phyloP scores from a whole-genome alignment of 2,888 invertebrate genomes.

The Selenia dentaria region DNA sequence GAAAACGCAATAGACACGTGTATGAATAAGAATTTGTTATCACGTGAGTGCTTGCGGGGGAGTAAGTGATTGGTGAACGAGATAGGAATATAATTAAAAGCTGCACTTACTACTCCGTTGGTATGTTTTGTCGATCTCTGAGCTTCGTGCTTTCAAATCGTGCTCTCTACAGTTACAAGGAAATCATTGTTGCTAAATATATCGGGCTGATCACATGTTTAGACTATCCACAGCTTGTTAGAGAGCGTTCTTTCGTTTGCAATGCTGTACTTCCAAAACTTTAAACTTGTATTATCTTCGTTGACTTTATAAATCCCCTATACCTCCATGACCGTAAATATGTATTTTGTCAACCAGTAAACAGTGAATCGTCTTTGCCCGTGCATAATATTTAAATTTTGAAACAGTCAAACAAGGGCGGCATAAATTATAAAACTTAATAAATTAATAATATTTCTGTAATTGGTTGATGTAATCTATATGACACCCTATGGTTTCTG shows the following conservation, averaged over 20 bases:
- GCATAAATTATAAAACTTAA: too few species aligned
- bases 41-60: conserved; percentile 1
- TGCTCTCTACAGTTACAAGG: conserved; percentile 29
- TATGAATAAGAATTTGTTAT: conserved; percentile 17
- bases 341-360: too few species aligned
- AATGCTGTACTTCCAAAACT: conserved; percentile 12
- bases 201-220: too few species aligned
- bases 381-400: too few species aligned
- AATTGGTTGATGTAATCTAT: too few species aligned
- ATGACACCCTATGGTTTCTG: too few species aligned
- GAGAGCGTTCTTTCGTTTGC: conserved; percentile 5
- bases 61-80: conserved; percentile 5
- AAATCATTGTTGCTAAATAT: background rate
- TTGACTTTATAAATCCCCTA: too few species aligned
- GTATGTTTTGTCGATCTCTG: conserved; percentile 1
- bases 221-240: conserved; percentile 1
- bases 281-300: background rate
- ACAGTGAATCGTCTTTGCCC: too few species aligned
- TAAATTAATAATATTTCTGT: too few species aligned
- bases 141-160: conserved; percentile 9
- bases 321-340: too few species aligned
- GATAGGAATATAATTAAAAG: background rate
- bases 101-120: conserved; percentile 11
- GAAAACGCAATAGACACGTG: conserved; percentile 78
- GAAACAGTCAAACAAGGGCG: too few species aligned